Conservation (phyloP, 1,140 invertebrate genomes). For the Nasonia vitripennis region DNA sequence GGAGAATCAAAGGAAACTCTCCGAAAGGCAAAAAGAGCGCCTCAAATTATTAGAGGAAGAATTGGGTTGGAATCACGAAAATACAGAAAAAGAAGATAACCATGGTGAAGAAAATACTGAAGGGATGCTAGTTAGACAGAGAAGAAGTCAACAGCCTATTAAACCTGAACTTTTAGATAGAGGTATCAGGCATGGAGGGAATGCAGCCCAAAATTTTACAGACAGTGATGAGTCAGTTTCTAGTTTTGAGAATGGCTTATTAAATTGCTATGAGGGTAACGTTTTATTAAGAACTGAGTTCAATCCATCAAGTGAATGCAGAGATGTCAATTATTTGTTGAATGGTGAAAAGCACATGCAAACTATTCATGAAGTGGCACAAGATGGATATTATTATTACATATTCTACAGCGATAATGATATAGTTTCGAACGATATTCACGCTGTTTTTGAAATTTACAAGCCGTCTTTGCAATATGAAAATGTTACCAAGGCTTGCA, state of each 20-base stretch:
- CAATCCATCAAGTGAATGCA: constrained; percentile 80
- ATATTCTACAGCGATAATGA: constrained; percentile 92
- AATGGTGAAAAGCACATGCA: constrained; percentile 78
- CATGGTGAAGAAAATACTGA: constrained; percentile 42
- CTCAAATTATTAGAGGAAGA: constrained; percentile 48
- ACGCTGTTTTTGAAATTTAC: constrained; percentile 88
- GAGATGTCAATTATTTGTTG: constrained; percentile 81
- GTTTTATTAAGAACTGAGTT: constrained; percentile 83
- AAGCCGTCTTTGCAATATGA: constrained; percentile 87
- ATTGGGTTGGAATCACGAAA: constrained; percentile 64
- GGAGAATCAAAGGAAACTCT: constrained; percentile 10
- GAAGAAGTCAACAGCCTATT: constrained; percentile 74
- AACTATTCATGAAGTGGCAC: constrained; percentile 80
- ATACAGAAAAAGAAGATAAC: constrained; percentile 66
- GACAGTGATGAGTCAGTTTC: constrained; percentile 80
- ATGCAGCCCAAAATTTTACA: constrained; percentile 77
- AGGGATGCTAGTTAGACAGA: constrained; percentile 56
- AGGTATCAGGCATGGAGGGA: constrained; percentile 82
- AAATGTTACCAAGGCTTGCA: constrained; percentile 82
- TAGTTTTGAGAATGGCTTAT: constrained; percentile 85
- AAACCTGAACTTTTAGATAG: constrained; percentile 80
- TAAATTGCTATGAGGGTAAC: constrained; percentile 83
- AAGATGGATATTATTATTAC: constrained; percentile 90
- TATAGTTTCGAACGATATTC: constrained; percentile 84
- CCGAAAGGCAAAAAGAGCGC: constrained; percentile 24